phyloP scores from a whole-genome alignment of 2,113 vertebrate genomes.

The Lamprologus speciosus region DNA sequence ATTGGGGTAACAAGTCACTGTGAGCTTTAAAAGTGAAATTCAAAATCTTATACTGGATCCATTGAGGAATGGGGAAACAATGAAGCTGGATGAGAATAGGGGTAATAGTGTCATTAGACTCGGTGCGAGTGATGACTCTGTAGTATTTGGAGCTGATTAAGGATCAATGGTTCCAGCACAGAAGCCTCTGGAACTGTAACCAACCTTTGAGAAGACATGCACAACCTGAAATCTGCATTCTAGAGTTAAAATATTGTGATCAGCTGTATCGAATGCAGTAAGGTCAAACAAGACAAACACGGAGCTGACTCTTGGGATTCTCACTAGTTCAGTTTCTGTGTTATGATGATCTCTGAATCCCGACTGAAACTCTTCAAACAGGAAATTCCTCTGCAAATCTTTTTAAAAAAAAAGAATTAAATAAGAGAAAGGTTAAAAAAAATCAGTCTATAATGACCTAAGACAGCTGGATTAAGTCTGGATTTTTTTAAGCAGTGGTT shows the following conservation, averaged over 20 bases:
- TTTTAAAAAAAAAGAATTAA: accelerated
- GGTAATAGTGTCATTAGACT: not conserved
- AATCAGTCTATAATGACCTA: not conserved
- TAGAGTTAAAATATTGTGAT: not conserved
- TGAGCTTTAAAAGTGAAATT: not conserved
- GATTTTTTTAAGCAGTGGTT: not conserved
- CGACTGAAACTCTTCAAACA: not conserved
- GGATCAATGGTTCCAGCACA: not conserved
- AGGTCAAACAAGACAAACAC: not conserved
- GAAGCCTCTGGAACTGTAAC: not conserved
- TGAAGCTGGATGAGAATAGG: not conserved
- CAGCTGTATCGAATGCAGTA: not conserved
- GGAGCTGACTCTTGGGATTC: not conserved
- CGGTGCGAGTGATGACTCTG: not conserved
- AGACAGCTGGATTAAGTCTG: not conserved
- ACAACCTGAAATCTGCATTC: not conserved
- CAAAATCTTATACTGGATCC: not conserved
- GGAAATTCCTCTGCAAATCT: not conserved
- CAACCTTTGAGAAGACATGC: not conserved
- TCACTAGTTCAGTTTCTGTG: not conserved
- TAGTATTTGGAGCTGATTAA: not conserved
- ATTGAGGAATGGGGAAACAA: not conserved
- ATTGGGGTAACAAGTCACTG: not conserved
- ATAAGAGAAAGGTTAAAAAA: not conserved
- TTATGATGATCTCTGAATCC: not conserved